Percentiles rank a stretch among this genome's conserved stretches.
Conservation (phyloP, 2,113 vertebrate species). For the Isurus oxyrinchus region DNA sequence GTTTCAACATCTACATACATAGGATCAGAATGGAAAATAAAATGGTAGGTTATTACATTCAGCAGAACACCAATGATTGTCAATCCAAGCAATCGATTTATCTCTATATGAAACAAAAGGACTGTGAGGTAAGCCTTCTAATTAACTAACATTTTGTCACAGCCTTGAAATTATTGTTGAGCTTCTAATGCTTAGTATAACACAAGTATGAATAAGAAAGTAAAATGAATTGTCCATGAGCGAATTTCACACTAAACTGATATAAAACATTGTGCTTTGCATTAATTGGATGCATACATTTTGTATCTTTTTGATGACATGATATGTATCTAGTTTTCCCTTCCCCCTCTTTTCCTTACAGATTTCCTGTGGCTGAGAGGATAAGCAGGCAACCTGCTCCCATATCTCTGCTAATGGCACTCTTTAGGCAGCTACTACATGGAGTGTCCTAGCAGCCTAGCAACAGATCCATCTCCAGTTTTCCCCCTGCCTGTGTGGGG, state of each 20-base stretch:
- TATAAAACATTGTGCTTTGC: background rate
- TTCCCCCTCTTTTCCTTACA: background rate
- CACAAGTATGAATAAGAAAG: background rate
- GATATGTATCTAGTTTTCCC: background rate
- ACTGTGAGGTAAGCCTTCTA: background rate
- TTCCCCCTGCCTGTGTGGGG: background rate
- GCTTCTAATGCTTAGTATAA: background rate
- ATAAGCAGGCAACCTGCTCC: background rate
- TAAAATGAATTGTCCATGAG: background rate
- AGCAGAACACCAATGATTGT: background rate
- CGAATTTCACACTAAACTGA: background rate
- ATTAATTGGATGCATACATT: background rate
- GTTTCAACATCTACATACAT: background rate
- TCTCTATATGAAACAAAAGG: background rate
- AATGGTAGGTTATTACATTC: background rate
- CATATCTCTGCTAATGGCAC: background rate
- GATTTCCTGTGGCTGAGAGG: background rate
- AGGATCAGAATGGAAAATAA: background rate
- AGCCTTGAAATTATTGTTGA: conserved; percentile 1
- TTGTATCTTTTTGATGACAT: background rate
- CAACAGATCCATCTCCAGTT: background rate
- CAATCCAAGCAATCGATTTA: background rate
- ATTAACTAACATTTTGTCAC: background rate
- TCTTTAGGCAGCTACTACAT: background rate
- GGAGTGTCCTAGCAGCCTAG: background rate